These are phyloP conservation scores for Automeris io DNA, from an alignment of 2,888 invertebrate species.

Conservation along the genomic window DNA sequence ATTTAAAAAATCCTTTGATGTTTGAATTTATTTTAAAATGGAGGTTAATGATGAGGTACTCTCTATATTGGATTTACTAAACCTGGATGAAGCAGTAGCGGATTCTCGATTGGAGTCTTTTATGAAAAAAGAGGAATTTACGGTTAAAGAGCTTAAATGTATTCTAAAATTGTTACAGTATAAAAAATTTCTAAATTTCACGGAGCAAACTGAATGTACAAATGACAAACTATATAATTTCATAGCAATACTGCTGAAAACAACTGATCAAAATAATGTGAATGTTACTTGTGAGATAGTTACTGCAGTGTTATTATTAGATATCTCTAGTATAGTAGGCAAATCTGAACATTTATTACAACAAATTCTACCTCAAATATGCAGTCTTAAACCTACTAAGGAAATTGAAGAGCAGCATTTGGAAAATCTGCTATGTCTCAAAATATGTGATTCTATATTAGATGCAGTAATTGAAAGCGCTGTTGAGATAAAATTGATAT, in stretches of 20 bases:
- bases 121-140: constrained; percentile 37
- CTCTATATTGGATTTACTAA: constrained; percentile 55
- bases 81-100: constrained; percentile 59
- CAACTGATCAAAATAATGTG: constrained; percentile 33
- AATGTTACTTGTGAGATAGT: constrained; percentile 47
- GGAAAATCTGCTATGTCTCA: constrained; percentile 30
- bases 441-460: constrained; percentile 47
- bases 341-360: constrained; percentile 65
- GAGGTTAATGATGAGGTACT: constrained; percentile 32
- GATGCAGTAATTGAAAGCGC: constrained; percentile 34
- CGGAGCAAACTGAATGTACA: constrained; percentile 55
- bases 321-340: constrained; percentile 34
- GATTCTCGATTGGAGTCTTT: constrained; percentile 49
- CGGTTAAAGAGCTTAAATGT: constrained; percentile 42
- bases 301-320: constrained; percentile 40
- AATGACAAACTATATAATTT: constrained; percentile 53
- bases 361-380: constrained; percentile 46
- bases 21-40: constrained; percentile 14
- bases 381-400: constrained; percentile 15
- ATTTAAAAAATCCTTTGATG: too few relatives aligned
- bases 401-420: constrained; percentile 13
- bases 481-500: constrained; percentile 35
- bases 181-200: constrained; percentile 53
- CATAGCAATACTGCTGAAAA: constrained; percentile 38
- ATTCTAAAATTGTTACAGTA: constrained; percentile 53